Evolutionary conservation across 2,888 invertebrate genomes (phyloP).

Genomic region (Melanophora roralis): DNA sequence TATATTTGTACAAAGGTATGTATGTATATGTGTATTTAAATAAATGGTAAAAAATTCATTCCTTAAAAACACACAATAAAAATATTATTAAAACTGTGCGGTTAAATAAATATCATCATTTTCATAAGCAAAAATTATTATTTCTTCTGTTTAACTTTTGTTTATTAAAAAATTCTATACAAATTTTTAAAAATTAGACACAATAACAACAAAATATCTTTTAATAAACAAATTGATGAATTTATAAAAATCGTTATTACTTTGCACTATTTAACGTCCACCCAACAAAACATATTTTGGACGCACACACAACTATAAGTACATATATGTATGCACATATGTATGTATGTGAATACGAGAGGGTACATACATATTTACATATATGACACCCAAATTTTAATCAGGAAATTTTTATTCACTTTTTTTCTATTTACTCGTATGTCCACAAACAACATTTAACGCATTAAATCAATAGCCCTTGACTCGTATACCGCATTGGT

Average conservation of each 20-base stretch:
- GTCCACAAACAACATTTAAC: constrained; percentile 9
- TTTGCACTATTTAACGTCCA: neutral
- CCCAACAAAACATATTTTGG: neutral
- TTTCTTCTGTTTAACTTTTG: constrained; percentile 9
- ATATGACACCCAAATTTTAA: neutral
- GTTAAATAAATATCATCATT: too few relatives aligned
- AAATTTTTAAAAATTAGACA: neutral
- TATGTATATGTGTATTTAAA: neutral
- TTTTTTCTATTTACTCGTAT: neutral
- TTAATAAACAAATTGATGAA: constrained; percentile 24
- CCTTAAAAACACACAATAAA: too few relatives aligned
- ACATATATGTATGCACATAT: neutral
- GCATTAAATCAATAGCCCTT: constrained; percentile 30
- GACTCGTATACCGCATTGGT: constrained; percentile 63
- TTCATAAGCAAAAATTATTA: neutral
- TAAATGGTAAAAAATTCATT: neutral
- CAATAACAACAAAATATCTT: neutral
- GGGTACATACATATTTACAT: constrained; percentile 1
- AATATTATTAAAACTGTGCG: too few relatives aligned
- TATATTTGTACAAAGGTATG: neutral
- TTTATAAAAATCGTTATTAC: constrained; percentile 40
- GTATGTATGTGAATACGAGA: neutral
- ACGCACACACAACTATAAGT: neutral
- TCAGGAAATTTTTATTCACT: constrained; percentile 1
- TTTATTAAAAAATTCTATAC: neutral